Evolutionary conservation across 2,888 invertebrate genomes (phyloP), one percentile per base, ranked within the genome.

Genomic region (Omphaloscelis lunosa): DNA sequence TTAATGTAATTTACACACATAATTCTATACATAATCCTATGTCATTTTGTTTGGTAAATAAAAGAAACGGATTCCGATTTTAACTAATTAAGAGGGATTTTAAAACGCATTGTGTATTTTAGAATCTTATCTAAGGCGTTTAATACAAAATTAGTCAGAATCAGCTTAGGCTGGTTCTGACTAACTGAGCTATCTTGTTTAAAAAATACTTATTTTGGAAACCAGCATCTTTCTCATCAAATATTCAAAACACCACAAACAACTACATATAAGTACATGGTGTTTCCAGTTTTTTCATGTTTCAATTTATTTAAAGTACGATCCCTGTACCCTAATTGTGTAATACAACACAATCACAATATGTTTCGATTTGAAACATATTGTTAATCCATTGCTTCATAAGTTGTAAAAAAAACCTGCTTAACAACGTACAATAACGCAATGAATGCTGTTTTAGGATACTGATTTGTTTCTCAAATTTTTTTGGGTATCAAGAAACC

Each of bases 1-100:
- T 65, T 79, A 3, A 82, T 68, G 45, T 77, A 80, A 85, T 66
- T 75, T 77, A 58, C 34, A 68, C 48, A 41, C 15, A 61, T 51
- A 68, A 41, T 39, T 56, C n/a, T 34, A 5, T 23, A 61, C 23
- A 41, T 12, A 53, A 39, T 29, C 1, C 34, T 68, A 4, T 34
- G 11, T 27, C 9, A 51, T 66, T 84, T 75, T 41, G 12, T 4
- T 68, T n/a, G 0, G 0, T 15, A 29, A 11, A 15, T 27, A 41
- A 4, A 58, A 4, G 9, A 29, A 15, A 41, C n/a, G 0, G 2
- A 48, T 29, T 76, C n/a, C 3, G 7, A 15, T 17, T 20, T 56
- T 11, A 6, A 75, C 7, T 27, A n/a, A 41, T 27, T 17, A 29
- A 11, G 12, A 34, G 4, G 29, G 2, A 34, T 63, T 56, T 56